phyloP scores from a whole-genome alignment of 2,888 invertebrate genomes.

The Brachyopa scutellaris region DNA sequence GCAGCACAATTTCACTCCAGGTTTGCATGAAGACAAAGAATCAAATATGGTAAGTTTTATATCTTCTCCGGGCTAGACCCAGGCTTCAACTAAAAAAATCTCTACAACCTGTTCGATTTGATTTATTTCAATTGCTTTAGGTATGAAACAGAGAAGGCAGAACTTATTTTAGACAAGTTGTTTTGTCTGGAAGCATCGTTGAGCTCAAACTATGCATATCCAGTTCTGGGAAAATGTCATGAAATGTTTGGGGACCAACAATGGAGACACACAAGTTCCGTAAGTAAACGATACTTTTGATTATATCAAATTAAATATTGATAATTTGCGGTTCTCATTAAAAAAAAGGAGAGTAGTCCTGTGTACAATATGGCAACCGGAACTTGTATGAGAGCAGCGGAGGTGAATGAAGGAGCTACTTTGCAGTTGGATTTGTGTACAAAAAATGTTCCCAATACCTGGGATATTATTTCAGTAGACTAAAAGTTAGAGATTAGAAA shows the following conservation, averaged over 20 bases:
- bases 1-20: conserved; percentile 86
- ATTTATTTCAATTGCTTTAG: too few relatives aligned
- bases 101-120: too few relatives aligned
- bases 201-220: conserved; percentile 83
- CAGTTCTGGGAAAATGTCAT: conserved; percentile 94
- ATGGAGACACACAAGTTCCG: conserved; percentile 91
- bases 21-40: conserved; percentile 87
- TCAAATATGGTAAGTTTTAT: conserved; percentile 84
- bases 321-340: too few relatives aligned
- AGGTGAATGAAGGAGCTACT: conserved; percentile 81
- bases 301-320: neutral
- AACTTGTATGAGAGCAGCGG: conserved; percentile 87
- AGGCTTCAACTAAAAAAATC: too few relatives aligned
- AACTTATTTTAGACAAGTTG: conserved; percentile 91
- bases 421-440: conserved; percentile 86
- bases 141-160: conserved; percentile 92
- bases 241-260: conserved; percentile 95
- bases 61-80: too few relatives aligned
- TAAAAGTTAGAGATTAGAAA: conserved; percentile 22
- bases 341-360: conserved; percentile 85
- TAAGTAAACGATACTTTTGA: conserved; percentile 4
- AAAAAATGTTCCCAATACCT: conserved; percentile 76
- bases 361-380: conserved; percentile 94
- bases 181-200: conserved; percentile 91
- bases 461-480: conserved; percentile 59